These are phyloP conservation scores for Schizotus pectinicornis DNA, from an alignment of 2,888 invertebrate genomes.

Conservation along the genomic window DNA sequence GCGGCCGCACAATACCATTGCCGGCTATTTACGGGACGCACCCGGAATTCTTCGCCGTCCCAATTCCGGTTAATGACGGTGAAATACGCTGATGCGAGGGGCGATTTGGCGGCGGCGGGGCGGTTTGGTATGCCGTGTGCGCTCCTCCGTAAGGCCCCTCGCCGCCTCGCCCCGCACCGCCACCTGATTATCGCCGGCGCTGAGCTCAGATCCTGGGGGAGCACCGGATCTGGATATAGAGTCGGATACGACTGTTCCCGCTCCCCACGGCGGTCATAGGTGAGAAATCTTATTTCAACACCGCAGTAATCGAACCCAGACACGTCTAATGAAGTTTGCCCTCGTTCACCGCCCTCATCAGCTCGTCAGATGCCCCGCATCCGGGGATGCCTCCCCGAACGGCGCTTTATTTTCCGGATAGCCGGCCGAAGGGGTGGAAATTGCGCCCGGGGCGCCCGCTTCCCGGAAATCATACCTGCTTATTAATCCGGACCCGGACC, in stretches of 20 bases:
- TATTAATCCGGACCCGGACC: too few relatives aligned
- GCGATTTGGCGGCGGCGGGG: background rate
- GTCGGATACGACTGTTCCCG: constrained; percentile 32
- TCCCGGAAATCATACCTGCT: too few relatives aligned
- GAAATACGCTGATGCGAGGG: background rate
- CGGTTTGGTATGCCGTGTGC: constrained; percentile 36
- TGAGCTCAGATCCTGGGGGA: constrained; percentile 47
- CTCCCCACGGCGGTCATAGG: constrained; percentile 49
- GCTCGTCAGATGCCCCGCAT: constrained; percentile 28
- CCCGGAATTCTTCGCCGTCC: constrained; percentile 4
- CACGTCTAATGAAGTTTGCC: constrained; percentile 57
- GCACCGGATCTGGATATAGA: constrained; percentile 28
- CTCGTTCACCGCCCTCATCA: constrained; percentile 30
- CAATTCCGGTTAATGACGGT: constrained; percentile 12
- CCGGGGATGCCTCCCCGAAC: background rate
- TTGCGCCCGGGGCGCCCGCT: too few relatives aligned
- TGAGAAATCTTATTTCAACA: constrained; percentile 57
- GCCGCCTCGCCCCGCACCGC: background rate
- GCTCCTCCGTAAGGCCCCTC: constrained; percentile 2
- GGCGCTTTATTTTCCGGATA: too few relatives aligned
- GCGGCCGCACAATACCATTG: too few relatives aligned
- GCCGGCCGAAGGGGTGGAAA: too few relatives aligned
- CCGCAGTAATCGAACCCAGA: constrained; percentile 55
- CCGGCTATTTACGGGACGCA: too few relatives aligned
- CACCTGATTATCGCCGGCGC: constrained; percentile 40